Conservation (phyloP, 2,797 vertebrate species). For the Taeniopygia guttata region DNA sequence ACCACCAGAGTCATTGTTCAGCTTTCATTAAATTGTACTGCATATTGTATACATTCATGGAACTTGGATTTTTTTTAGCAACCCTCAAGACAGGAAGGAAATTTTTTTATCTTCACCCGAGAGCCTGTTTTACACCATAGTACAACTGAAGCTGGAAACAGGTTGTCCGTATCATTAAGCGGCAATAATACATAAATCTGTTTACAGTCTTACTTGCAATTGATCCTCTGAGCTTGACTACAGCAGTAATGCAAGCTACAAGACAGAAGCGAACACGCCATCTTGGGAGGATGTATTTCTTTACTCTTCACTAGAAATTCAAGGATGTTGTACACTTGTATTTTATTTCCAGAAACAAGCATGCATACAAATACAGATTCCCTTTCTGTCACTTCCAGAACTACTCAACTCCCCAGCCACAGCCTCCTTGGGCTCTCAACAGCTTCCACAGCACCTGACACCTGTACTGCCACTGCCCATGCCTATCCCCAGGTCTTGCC, state of each 20-base stretch:
- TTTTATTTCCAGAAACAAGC: not conserved
- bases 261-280: not conserved
- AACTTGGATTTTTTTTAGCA: not conserved
- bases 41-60: not conserved
- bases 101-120: not conserved
- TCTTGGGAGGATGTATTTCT: not conserved
- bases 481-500: not conserved
- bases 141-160: not conserved
- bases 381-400: not conserved
- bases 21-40: not conserved
- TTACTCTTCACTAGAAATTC: not conserved
- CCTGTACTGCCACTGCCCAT: not conserved
- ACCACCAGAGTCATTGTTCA: not conserved
- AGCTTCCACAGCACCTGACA: not conserved
- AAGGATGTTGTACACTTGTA: accelerated
- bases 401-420: not conserved
- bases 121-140: not conserved
- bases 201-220: not conserved
- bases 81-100: not conserved
- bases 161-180: not conserved
- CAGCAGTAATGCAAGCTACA: not conserved
- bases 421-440: not conserved
- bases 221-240: not conserved
- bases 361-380: not conserved
- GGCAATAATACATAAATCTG: not conserved